Evolutionary conservation across 2,113 vertebrate species (phyloP).

Genomic region (Clinocottus analis): DNA sequence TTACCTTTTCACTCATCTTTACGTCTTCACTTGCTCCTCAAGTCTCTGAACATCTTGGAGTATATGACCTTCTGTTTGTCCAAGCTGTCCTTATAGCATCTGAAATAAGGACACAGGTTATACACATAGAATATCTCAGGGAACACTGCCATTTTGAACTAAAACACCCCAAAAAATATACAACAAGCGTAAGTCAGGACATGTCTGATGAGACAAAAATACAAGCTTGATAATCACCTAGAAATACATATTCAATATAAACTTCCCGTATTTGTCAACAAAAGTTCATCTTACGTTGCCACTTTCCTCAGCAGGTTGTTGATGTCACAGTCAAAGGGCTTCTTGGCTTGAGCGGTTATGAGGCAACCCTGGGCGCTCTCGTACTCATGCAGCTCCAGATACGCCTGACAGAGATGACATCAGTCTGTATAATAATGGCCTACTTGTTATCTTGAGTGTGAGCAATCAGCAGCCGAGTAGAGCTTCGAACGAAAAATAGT

Average conservation of each 20-base stretch:
- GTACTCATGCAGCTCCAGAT: conserved; percentile 87
- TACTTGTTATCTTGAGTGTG: background rate
- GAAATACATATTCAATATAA: background rate
- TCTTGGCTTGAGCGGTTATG: conserved; percentile 84
- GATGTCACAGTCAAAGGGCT: conserved; percentile 90
- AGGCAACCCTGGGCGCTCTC: conserved; percentile 87
- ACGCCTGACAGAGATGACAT: conserved; percentile 83
- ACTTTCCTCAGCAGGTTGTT: conserved; percentile 89
- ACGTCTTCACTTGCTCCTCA: conserved; percentile 41
- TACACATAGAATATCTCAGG: background rate
- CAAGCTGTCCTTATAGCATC: conserved; percentile 73
- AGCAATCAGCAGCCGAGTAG: background rate
- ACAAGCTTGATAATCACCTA: background rate
- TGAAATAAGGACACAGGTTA: conserved; percentile 45
- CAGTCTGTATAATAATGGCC: conserved; percentile 8
- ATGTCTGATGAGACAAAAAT: background rate
- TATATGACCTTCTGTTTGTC: conserved; percentile 80
- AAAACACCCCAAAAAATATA: background rate
- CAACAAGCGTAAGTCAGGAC: background rate
- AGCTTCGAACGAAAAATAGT: background rate
- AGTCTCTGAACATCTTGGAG: conserved; percentile 78
- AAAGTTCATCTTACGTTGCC: conserved; percentile 81
- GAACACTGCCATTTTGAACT: background rate
- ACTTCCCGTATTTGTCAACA: background rate
- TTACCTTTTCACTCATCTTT: conserved; percentile 34